A percentile compares a stretch with the other conserved stretches of the same genome.
These are phyloP conservation scores for Pachydiplax longipennis DNA, from an alignment of 2,888 invertebrate species.

Conservation along the genomic window DNA sequence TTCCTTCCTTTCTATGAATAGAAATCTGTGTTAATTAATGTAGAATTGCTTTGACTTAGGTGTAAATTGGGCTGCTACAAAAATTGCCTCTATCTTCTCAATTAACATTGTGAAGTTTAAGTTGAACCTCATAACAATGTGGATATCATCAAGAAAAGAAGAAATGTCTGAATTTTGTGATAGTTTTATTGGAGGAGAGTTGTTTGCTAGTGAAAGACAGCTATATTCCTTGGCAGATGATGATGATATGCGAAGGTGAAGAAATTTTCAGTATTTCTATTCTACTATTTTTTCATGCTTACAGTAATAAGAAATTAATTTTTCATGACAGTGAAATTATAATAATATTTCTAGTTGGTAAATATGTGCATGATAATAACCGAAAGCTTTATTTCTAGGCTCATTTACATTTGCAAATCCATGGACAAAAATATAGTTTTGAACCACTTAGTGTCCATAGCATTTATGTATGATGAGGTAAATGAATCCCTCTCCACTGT, in stretches of 20 bases:
- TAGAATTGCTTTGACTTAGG: neutral
- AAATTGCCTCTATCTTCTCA: neutral
- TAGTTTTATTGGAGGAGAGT: neutral
- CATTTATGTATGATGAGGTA: neutral
- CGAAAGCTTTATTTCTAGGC: neutral
- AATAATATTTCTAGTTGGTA: no score
- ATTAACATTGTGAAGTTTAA: conserved; percentile 8
- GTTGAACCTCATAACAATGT: neutral
- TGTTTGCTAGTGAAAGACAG: neutral
- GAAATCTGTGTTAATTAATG: neutral
- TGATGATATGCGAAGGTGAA: conserved; percentile 12
- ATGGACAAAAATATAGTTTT: neutral
- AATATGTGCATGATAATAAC: neutral
- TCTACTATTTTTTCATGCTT: no score
- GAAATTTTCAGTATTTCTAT: neutral
- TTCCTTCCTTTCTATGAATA: neutral
- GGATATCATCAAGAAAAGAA: conserved; percentile 2
- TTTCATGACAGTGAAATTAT: no score
- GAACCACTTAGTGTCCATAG: neutral
- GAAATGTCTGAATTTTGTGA: neutral
- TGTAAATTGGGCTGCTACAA: neutral
- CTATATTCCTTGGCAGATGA: neutral
- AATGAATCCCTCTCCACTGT: neutral
- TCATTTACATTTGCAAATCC: conserved; percentile 2
- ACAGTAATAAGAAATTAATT: no score